Conservation (phyloP, 2,797 vertebrate genomes). For the Natrix natrix region DNA sequence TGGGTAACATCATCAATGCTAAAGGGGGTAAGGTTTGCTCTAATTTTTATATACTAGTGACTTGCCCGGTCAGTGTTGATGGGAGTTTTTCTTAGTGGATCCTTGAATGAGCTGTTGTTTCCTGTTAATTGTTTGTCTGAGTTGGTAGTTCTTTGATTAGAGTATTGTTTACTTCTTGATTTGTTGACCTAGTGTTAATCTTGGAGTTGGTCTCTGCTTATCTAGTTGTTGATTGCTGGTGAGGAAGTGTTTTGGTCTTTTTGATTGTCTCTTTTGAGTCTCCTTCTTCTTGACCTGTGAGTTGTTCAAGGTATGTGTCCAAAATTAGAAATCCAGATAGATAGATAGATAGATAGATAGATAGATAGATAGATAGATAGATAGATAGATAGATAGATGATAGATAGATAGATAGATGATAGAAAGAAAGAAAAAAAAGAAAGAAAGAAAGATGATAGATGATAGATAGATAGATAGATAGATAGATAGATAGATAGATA, state of each 20-base stretch:
- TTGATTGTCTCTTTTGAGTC: not conserved
- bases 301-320: not conserved
- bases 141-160: not conserved
- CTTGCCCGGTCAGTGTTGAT: not conserved
- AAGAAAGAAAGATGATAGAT: too few species aligned
- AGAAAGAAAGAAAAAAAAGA: too few species aligned
- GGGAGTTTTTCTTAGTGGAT: not conserved
- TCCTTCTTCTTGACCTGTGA: not conserved
- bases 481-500: too few species aligned
- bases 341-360: too few species aligned
- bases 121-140: not conserved
- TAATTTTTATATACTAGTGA: not conserved
- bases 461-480: too few species aligned
- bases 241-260: not conserved
- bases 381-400: too few species aligned
- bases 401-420: too few species aligned
- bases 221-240: not conserved
- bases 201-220: not conserved
- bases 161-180: not conserved
- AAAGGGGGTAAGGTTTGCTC: not conserved
- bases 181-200: not conserved
- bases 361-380: too few species aligned
- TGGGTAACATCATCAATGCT: not conserved
- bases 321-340: not conserved
- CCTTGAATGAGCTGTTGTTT: not conserved